phyloP scores from a whole-genome alignment of 2,888 invertebrate species.

The Eupithecia subumbrata region DNA sequence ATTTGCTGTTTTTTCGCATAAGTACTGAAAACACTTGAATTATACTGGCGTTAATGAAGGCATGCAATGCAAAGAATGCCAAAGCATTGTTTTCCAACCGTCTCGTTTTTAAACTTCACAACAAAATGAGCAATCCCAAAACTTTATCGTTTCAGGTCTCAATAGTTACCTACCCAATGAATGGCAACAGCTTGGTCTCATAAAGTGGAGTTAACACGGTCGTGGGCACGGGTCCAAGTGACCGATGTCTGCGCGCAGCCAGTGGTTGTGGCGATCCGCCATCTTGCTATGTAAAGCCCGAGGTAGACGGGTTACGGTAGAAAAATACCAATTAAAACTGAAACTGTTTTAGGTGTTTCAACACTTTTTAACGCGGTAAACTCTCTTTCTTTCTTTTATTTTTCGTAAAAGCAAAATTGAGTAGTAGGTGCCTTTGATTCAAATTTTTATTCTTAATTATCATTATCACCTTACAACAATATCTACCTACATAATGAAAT shows the following conservation, averaged over 20 bases:
- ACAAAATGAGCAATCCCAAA: not conserved
- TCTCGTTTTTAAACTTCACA: not conserved
- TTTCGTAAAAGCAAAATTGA: too few species aligned
- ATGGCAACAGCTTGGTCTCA: slow-evolving; percentile 44
- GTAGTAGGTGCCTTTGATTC: too few species aligned
- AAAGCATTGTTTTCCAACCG: not conserved
- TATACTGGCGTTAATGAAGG: not conserved
- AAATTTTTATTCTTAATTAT: too few species aligned
- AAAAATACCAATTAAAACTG: not conserved
- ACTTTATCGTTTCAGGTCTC: not conserved
- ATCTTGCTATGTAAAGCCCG: not conserved
- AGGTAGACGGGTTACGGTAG: not conserved
- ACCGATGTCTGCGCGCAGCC: slow-evolving; percentile 17
- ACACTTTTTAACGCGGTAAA: too few species aligned
- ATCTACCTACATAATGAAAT: too few species aligned
- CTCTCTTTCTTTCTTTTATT: too few species aligned
- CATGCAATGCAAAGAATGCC: not conserved
- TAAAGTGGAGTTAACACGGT: slow-evolving; percentile 48
- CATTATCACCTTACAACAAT: too few species aligned
- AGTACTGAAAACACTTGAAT: not conserved
- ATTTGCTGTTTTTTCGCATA: too few species aligned
- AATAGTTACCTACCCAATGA: slow-evolving; percentile 6
- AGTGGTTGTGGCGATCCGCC: not conserved
- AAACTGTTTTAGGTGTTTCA: not conserved
- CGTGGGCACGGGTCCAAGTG: slow-evolving; percentile 46